Base-by-base conservation (phyloP, 2,797 vertebrate species). In the Phoebastria nigripes region DNA sequence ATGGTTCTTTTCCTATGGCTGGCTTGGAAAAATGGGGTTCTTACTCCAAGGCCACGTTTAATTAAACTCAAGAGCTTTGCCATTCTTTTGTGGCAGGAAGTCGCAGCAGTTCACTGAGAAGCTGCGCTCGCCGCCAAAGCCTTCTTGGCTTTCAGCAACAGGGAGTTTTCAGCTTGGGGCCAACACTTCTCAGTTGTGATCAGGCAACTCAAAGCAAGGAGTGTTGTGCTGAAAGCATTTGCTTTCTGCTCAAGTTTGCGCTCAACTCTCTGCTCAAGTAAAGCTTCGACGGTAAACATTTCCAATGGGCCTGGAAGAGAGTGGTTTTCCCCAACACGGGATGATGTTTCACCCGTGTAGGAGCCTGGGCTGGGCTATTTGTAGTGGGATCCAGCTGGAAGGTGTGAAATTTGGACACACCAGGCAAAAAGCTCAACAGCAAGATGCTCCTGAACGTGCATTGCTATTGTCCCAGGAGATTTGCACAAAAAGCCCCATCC, bases 121-220 rank as follows among this genome's bases (percentile, higher is more conserved):
- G 90, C 93, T 6, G 72, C 0, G 0, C 93, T 90, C 41, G 18
- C 88, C 81, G 93, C 95, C 94, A 96, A 93, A 96, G 91, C 56
- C 95, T 86, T 71, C 86, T 93, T 88, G 94, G 96, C 92, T 95
- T 74, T 46, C 92, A 87, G 88, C 94, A 94, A 66, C 82, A 0
- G 0, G 41, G 90, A 95, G 82, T 88, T 86, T 90, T 88, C 82
- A 92, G 93, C 82, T 91, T 81, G 62, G 82, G 94, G 94, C 95
- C 95, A 97, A 35, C 90, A 56, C 76, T 97, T 91, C 93, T 94
- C 93, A 91, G 90, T 86, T 91, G 90, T 78, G 91, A 94, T 91
- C 88, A 67, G 56, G 72, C 91, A 16, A 85, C 83, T 96, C 85
- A 83, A 94, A 94, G 91, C 87, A 41, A 93, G 86, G 70, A 88